phyloP scores from a whole-genome alignment of 2,888 invertebrate genomes.

The Xylota segnis region DNA sequence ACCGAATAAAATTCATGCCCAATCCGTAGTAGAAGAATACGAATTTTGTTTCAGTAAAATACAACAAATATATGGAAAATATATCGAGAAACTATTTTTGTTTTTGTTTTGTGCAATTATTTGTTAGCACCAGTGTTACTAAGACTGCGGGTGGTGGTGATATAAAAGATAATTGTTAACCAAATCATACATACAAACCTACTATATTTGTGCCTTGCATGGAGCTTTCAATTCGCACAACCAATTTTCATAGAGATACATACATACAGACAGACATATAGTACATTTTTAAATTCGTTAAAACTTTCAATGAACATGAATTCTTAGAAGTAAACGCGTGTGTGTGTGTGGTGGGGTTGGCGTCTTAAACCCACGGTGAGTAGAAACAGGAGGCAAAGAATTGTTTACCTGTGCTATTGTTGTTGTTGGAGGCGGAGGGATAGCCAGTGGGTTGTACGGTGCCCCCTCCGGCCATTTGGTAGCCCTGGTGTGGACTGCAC shows the following conservation, averaged over 20 bases:
- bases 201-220: slow-evolving; percentile 61
- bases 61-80: slow-evolving; percentile 28
- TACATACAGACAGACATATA: slow-evolving; percentile 13
- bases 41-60: background rate
- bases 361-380: slow-evolving; percentile 82
- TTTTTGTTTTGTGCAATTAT: slow-evolving; percentile 45
- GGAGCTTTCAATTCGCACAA: slow-evolving; percentile 37
- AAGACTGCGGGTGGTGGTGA: background rate
- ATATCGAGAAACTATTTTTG: slow-evolving; percentile 3
- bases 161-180: too few relatives aligned
- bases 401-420: slow-evolving; percentile 80
- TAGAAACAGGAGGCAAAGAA: slow-evolving; percentile 83
- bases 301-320: slow-evolving; percentile 24
- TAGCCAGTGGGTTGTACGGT: slow-evolving; percentile 63
- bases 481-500: slow-evolving; percentile 87
- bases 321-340: background rate
- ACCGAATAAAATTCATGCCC: background rate
- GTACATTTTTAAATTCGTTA: slow-evolving; percentile 47
- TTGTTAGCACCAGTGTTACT: slow-evolving; percentile 44
- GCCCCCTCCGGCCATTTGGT: slow-evolving; percentile 78
- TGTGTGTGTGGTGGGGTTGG: background rate
- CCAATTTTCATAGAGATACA: slow-evolving; percentile 28
- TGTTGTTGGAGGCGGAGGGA: slow-evolving; percentile 70
- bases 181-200: slow-evolving; percentile 6
- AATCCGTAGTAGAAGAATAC: slow-evolving; percentile 14